phyloP scores from a whole-genome alignment of 2,797 vertebrate species.

The Peromyscus nudipes region DNA sequence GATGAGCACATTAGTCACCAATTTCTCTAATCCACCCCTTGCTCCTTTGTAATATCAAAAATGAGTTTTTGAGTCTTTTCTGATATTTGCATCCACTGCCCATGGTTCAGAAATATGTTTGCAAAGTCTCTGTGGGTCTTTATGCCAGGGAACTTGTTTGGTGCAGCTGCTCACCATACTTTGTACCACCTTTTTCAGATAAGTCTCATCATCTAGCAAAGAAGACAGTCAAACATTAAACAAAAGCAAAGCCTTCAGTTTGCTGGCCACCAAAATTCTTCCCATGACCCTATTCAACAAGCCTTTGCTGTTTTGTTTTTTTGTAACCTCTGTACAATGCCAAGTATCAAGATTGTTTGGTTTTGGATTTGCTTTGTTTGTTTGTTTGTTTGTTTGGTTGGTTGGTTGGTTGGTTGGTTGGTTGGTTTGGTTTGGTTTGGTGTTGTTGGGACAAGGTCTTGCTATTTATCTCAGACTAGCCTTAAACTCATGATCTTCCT shows the following conservation, averaged over 20 bases:
- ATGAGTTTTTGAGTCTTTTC: neutral
- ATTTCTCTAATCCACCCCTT: constrained; percentile 18
- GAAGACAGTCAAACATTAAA: constrained; percentile 17
- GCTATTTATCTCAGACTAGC: neutral
- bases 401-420: neutral
- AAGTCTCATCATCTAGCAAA: neutral
- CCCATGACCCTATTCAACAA: neutral
- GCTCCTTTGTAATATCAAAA: constrained; percentile 17
- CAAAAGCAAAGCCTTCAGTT: neutral
- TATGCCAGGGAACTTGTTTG: neutral
- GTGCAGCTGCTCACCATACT: neutral
- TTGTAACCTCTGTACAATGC: constrained; percentile 21
- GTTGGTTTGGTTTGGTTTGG: neutral
- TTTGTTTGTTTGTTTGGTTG: neutral
- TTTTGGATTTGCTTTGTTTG: neutral
- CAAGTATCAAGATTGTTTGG: neutral
- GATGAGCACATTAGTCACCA: neutral
- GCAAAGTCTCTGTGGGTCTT: neutral
- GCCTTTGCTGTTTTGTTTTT: neutral
- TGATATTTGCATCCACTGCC: neutral
- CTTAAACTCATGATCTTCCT: neutral
- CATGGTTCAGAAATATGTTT: neutral
- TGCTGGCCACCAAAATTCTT: constrained; percentile 53
- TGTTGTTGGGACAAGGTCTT: neutral
- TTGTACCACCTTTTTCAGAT: constrained; percentile 20